A percentile compares a stretch with the other conserved stretches of the same genome.
Evolutionary conservation across 2,888 invertebrate genomes (phyloP).

Genomic region (Harpagoxenus sublaevis): DNA sequence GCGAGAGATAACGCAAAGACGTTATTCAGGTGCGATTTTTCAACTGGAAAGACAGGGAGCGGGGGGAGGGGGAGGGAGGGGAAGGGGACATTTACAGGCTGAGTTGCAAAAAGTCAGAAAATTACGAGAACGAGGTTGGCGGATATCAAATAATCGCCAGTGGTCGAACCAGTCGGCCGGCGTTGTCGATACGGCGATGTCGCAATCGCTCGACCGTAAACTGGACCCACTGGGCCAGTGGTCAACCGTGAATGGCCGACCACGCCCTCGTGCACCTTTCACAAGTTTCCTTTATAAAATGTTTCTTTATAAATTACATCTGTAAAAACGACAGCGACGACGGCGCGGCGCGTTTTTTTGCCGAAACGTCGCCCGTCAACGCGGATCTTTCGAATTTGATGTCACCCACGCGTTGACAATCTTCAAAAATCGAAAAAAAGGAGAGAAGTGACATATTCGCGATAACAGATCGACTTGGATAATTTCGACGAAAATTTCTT

Average conservation of each 20-base stretch:
- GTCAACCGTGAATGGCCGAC: slow-evolving; percentile 76
- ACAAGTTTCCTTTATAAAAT: slow-evolving; percentile 71
- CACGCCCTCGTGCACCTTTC: slow-evolving; percentile 77
- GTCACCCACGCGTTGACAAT: not conserved
- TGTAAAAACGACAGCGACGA: not conserved
- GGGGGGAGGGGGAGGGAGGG: not conserved
- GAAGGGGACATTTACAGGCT: slow-evolving; percentile 1
- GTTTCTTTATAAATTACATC: slow-evolving; percentile 29
- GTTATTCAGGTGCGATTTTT: slow-evolving; percentile 1
- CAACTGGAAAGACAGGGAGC: not conserved
- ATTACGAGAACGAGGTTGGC: slow-evolving; percentile 53
- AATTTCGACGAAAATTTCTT: not conserved
- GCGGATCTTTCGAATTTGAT: not conserved
- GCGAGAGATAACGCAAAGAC: not conserved
- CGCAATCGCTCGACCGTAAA: slow-evolving; percentile 72
- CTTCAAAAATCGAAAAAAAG: not conserved
- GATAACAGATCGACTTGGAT: not conserved
- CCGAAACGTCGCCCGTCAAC: not conserved
- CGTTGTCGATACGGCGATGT: slow-evolving; percentile 68
- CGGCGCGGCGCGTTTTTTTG: not conserved
- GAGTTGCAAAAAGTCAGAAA: slow-evolving; percentile 49
- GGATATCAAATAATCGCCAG: slow-evolving; percentile 63
- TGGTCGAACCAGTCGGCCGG: slow-evolving; percentile 61
- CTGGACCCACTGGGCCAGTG: slow-evolving; percentile 75
- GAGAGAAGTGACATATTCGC: not conserved